Conservation (phyloP, 2,888 invertebrate genomes). For the Eupithecia centaureata region DNA sequence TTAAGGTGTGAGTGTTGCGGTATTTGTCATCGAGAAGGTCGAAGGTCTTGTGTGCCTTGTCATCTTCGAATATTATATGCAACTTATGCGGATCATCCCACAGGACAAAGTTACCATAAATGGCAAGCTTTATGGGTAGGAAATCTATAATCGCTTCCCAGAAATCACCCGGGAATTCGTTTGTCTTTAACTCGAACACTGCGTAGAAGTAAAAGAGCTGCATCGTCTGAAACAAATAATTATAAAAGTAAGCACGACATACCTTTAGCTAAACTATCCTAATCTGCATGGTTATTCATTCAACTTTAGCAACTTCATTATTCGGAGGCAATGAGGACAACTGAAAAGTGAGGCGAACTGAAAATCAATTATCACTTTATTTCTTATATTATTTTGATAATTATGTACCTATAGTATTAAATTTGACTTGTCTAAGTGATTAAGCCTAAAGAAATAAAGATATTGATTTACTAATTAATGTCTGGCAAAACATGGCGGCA, state of each 20-base stretch:
- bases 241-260: neutral
- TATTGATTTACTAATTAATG: no score
- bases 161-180: neutral
- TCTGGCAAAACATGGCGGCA: neutral
- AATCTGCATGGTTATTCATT: no score
- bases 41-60: neutral
- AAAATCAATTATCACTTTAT: no score
- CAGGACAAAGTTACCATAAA: neutral
- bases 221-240: constrained; percentile 3
- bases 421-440: no score
- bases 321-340: no score
- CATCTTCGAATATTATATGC: constrained; percentile 4
- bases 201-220: neutral
- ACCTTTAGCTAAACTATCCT: neutral
- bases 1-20: neutral
- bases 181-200: neutral
- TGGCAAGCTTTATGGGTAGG: neutral
- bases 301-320: no score
- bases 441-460: no score
- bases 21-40: neutral
- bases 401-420: no score
- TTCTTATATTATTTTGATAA: no score
- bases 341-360: no score
- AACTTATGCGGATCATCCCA: neutral
- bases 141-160: neutral